Evolutionary conservation across 2,797 vertebrate species (phyloP), one percentile per base, ranked within the genome.

Genomic region (Pipistrellus kuhlii): DNA sequence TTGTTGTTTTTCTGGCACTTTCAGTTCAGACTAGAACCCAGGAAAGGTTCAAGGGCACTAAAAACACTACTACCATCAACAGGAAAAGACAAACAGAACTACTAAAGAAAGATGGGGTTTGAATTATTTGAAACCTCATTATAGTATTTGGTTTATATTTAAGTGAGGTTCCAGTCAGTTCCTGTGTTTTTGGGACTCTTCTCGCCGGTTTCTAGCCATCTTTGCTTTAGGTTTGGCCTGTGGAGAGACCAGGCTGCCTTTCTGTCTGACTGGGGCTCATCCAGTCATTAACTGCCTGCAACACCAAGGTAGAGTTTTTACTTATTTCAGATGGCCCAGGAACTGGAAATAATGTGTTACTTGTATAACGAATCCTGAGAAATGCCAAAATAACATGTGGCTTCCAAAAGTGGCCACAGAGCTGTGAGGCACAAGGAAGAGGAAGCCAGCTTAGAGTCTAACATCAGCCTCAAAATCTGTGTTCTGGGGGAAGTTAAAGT

Each of bases 321-420:
- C 68, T 94, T 95, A 82, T 85, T 97, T 96, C 86, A 93, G 77
- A 92, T 92, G 91, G 84, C 68, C 81, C 62, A 55, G 84, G 46
- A 64, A 32, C 93, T 94, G 95, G 95, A 96, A 96, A 97, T 81
- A 96, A 85, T 83, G 51, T 66, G 78, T 71, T 95, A 59, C 73
- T 92, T 94, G 84, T 93, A 59, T 93, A 93, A 91, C 71, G 94
- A 94, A 87, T 91, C 68, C 73, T 89, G 82, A 95, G 72, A 82
- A 94, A 62, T 91, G 83, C 96, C 91, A 96, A 73, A 89, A 93
- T 87, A 95, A 57, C 84, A 64, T 72, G 93, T 75, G 72, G 91
- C 64, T 82, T 93, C 84, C 72, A 82, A 64, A 93, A 85, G 71
- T 85, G 91, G 77, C 69, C 87, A 57, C 83, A 85, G 80, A 91